A percentile compares a stretch with the other conserved stretches of the same genome.
Conservation (phyloP, 2,797 vertebrate genomes). For the Sternarchorhynchus goeldii region DNA sequence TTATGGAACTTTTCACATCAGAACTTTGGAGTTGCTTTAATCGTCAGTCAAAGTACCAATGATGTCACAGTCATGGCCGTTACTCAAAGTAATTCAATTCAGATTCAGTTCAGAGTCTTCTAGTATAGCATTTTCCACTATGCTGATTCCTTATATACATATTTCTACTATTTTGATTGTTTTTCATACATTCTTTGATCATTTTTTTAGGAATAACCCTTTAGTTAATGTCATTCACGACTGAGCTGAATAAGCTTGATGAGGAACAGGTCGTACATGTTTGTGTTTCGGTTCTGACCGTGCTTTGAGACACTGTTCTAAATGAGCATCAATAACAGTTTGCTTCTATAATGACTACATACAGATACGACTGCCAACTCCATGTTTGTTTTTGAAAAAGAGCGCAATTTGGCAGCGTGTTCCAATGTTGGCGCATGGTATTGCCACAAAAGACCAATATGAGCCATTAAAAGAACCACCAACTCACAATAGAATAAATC, state of each 20-base stretch:
- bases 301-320: constrained; percentile 12
- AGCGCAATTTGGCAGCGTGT: constrained; percentile 4
- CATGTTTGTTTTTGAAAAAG: not conserved
- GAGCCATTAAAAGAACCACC: constrained; percentile 5
- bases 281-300: not conserved
- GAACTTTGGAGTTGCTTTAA: not conserved
- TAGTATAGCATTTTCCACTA: too few species aligned
- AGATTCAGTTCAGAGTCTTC: too few species aligned
- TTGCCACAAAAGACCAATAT: not conserved
- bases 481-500: constrained; percentile 24
- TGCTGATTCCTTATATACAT: too few species aligned
- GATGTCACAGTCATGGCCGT: too few species aligned
- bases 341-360: not conserved
- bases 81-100: too few species aligned
- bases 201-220: too few species aligned
- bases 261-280: constrained; percentile 4
- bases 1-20: constrained; percentile 28
- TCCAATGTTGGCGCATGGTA: constrained; percentile 28
- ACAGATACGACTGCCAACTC: not conserved
- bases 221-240: constrained; percentile 2
- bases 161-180: too few species aligned
- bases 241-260: not conserved
- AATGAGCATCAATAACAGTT: constrained; percentile 15
- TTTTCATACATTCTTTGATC: too few species aligned
- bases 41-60: constrained; percentile 31